Evolutionary conservation across 2,888 invertebrate species (phyloP).

Genomic region (Zaprionus bogoriensis): DNA sequence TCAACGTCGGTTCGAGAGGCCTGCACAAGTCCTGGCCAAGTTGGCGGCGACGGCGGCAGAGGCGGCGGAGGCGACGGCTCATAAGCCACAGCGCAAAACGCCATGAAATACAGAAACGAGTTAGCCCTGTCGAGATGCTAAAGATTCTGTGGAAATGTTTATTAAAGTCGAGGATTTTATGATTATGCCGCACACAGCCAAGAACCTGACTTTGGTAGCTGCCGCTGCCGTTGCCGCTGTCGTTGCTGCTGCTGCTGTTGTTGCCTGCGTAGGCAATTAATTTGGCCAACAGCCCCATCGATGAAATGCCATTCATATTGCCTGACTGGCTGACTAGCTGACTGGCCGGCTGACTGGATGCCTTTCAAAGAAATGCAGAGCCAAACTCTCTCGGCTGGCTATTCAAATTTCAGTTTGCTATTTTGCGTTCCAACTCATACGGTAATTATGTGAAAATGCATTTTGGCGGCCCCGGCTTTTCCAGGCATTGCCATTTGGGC

Average conservation of each 20-base stretch:
- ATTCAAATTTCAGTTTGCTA: slow-evolving; percentile 72
- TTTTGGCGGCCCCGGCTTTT: slow-evolving; percentile 62
- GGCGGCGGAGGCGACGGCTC: slow-evolving; percentile 55
- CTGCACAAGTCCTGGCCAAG: slow-evolving; percentile 26
- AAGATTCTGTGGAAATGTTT: slow-evolving; percentile 78
- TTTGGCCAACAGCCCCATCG: slow-evolving; percentile 68
- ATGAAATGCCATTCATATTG: slow-evolving; percentile 79
- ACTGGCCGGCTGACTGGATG: slow-evolving; percentile 7
- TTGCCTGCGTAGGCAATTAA: slow-evolving; percentile 74
- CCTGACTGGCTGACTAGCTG: slow-evolving; percentile 25
- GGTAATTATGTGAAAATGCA: slow-evolving; percentile 76
- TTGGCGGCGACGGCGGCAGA: too few species aligned
- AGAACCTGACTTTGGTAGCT: slow-evolving; percentile 32
- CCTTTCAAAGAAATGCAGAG: slow-evolving; percentile 42
- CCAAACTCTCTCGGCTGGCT: slow-evolving; percentile 28
- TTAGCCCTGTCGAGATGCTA: slow-evolving; percentile 69
- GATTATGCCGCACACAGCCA: slow-evolving; percentile 70
- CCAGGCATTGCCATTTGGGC: slow-evolving; percentile 38
- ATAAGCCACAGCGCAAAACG: slow-evolving; percentile 63
- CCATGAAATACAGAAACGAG: slow-evolving; percentile 72
- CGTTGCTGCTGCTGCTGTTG: slow-evolving; percentile 11
- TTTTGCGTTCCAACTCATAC: slow-evolving; percentile 67
- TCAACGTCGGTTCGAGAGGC: slow-evolving; percentile 44
- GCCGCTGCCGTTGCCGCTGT: slow-evolving; percentile 3
- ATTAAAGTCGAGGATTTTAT: slow-evolving; percentile 76